Evolutionary conservation across 2,113 vertebrate species (phyloP).

Genomic region (Tenrec ecaudatus): DNA sequence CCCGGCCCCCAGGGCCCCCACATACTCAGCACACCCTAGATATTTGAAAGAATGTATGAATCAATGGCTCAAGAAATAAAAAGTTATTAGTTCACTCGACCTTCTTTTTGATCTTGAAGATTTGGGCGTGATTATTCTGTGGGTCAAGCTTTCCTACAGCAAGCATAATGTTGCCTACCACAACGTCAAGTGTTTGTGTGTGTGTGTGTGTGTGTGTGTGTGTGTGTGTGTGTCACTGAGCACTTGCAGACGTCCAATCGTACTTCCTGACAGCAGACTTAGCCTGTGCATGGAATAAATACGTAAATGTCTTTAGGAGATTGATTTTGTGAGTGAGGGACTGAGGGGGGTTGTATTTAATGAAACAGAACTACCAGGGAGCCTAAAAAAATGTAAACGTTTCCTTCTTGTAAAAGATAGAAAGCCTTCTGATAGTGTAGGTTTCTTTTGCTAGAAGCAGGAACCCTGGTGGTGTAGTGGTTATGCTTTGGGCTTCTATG

Average conservation of each 20-base stretch:
- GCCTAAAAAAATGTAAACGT: no score
- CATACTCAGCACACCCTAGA: neutral
- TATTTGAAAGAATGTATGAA: slow-evolving; percentile 20
- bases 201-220: no score
- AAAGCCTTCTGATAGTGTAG: neutral
- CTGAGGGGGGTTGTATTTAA: no score
- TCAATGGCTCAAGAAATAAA: slow-evolving; percentile 15
- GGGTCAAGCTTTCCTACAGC: neutral
- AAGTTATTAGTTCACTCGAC: neutral
- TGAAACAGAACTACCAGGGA: no score
- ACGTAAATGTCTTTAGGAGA: no score
- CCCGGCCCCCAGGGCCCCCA: no score
- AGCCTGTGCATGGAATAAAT: no score
- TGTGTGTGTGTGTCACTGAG: neutral
- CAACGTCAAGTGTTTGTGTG: no score
- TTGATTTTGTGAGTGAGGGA: no score
- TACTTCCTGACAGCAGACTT: slow-evolving; percentile 2
- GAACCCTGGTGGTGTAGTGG: no score
- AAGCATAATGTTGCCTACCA: neutral
- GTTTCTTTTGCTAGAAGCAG: neutral
- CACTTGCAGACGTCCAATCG: neutral
- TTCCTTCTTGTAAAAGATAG: neutral
- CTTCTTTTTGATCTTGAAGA: neutral
- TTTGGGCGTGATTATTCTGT: neutral
- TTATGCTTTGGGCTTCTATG: no score